These are phyloP conservation scores for Nilaparvata lugens DNA, from an alignment of 1,140 invertebrate genomes.

Conservation along the genomic window DNA sequence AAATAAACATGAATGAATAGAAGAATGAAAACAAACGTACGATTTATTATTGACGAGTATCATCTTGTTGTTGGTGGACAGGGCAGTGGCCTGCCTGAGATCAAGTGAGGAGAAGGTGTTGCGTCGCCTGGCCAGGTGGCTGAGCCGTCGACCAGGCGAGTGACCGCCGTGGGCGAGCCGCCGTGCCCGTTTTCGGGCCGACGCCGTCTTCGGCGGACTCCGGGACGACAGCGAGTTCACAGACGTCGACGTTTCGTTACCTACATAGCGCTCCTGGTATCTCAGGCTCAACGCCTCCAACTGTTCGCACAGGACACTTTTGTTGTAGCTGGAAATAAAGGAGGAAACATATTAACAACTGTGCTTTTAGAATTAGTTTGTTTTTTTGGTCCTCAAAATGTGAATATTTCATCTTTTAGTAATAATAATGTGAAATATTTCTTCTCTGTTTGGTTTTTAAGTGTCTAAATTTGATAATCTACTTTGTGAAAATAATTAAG, in stretches of 20 bases:
- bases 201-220: slow-evolving; percentile 37
- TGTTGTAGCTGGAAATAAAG: slow-evolving; percentile 48
- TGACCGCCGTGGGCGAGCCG: slow-evolving; percentile 41
- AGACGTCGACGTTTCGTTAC: slow-evolving; percentile 53
- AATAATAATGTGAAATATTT: too few relatives aligned
- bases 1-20: too few relatives aligned
- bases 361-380: too few relatives aligned
- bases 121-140: slow-evolving; percentile 50
- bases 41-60: too few relatives aligned
- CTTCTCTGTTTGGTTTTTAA: too few relatives aligned
- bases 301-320: slow-evolving; percentile 47
- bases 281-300: slow-evolving; percentile 47
- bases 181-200: slow-evolving; percentile 43
- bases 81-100: slow-evolving; percentile 26
- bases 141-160: slow-evolving; percentile 54
- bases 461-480: too few relatives aligned
- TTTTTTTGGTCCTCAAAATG: too few relatives aligned
- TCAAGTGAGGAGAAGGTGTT: slow-evolving; percentile 52
- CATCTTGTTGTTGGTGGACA: too few relatives aligned
- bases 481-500: too few relatives aligned
- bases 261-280: slow-evolving; percentile 50
- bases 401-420: too few relatives aligned
- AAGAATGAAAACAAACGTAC: too few relatives aligned
- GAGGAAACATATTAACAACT: too few relatives aligned
- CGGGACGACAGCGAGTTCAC: slow-evolving; percentile 47